Evolutionary conservation across 2,797 vertebrate species (phyloP).

Genomic region (Cetoscarus ocellatus): DNA sequence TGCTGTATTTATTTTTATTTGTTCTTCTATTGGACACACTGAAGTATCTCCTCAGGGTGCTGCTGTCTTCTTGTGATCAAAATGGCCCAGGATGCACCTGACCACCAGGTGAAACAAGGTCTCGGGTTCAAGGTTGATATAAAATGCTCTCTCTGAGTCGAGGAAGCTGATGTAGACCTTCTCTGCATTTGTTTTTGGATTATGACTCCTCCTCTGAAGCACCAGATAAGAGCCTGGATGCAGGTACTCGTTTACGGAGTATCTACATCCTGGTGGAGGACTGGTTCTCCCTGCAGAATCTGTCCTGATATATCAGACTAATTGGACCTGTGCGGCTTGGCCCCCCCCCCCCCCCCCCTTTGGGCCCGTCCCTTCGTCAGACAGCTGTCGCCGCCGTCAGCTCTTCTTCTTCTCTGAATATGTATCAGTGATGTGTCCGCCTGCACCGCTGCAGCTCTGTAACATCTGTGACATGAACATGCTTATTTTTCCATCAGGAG

Average conservation of each 20-base stretch:
- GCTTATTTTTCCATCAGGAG: conserved; percentile 67
- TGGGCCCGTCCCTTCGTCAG: conserved; percentile 41
- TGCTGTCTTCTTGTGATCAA: background rate
- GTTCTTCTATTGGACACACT: no score
- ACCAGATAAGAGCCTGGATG: conserved; percentile 60
- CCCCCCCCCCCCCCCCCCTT: conserved; percentile 45
- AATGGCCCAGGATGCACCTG: background rate
- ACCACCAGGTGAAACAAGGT: background rate
- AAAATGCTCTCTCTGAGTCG: conserved; percentile 24
- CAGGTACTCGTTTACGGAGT: conserved; percentile 68
- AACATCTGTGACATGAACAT: conserved; percentile 63
- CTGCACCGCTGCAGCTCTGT: conserved; percentile 48
- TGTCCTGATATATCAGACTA: conserved; percentile 66
- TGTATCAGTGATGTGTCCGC: conserved; percentile 59
- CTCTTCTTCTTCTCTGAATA: conserved; percentile 50
- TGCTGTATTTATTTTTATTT: no score
- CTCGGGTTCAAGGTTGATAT: background rate
- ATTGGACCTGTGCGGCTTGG: conserved; percentile 63
- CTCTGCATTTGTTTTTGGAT: conserved; percentile 53
- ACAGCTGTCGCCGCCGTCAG: conserved; percentile 75
- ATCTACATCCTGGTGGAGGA: conserved; percentile 67
- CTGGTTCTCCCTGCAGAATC: conserved; percentile 59
- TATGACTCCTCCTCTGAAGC: conserved; percentile 52
- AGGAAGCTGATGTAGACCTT: conserved; percentile 19
- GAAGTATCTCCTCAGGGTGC: no score